These are phyloP conservation scores for Trichopria drosophilae DNA, from an alignment of 2,888 invertebrate species.

Conservation along the genomic window DNA sequence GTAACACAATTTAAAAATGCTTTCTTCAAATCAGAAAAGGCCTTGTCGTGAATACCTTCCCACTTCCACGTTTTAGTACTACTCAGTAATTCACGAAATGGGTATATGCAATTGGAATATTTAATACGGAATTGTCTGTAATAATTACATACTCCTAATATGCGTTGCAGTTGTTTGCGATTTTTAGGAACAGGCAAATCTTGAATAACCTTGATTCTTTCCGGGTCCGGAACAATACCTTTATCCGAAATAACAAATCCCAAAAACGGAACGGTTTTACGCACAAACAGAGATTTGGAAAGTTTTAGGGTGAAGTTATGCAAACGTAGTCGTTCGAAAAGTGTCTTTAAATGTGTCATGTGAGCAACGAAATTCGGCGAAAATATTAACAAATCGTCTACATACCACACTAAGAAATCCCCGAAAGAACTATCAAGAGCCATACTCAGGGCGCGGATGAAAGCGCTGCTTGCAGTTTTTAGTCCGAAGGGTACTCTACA, in stretches of 20 bases:
- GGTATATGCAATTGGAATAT: constrained; percentile 1
- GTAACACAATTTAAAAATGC: constrained; percentile 4
- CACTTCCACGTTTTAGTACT: constrained; percentile 6
- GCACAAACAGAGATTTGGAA: constrained; percentile 35
- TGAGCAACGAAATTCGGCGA: constrained; percentile 36
- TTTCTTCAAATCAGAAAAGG: constrained; percentile 4
- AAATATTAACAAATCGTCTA: constrained; percentile 43
- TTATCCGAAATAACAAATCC: not conserved
- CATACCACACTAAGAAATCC: constrained; percentile 36
- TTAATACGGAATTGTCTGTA: constrained; percentile 9
- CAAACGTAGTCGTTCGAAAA: constrained; percentile 31
- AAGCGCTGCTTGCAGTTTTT: not conserved
- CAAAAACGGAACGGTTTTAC: constrained; percentile 5
- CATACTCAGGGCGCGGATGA: not conserved
- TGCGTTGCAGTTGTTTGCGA: constrained; percentile 33
- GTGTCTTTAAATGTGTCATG: constrained; percentile 23
- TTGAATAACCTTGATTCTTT: constrained; percentile 31
- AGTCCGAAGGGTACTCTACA: not conserved
- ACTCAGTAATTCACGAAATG: constrained; percentile 9
- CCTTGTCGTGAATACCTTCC: not conserved
- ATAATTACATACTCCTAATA: constrained; percentile 22
- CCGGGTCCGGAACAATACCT: constrained; percentile 17
- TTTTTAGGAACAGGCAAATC: constrained; percentile 35
- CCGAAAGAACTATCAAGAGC: constrained; percentile 39
- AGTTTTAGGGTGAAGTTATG: constrained; percentile 38